Conservation (phyloP, 2,113 vertebrate genomes). For the Erythrocercus mccallii region DNA sequence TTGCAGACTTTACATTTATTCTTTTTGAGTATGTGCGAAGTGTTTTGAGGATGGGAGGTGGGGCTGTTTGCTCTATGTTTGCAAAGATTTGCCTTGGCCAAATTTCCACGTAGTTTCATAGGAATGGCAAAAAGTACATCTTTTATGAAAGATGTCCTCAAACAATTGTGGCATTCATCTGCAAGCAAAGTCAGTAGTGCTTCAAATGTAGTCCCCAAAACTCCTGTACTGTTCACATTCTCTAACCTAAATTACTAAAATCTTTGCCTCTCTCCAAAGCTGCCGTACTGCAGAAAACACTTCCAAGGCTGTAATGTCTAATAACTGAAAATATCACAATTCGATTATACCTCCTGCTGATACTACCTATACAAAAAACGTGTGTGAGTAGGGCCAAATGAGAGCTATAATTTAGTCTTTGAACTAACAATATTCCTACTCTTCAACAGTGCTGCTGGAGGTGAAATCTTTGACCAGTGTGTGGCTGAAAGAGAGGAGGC, state of each 20-base stretch:
- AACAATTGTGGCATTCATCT: neutral
- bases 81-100: neutral
- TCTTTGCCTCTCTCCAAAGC: neutral
- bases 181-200: neutral
- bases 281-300: neutral
- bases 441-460: constrained; percentile 86
- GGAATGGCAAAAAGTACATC: neutral
- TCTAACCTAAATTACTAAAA: neutral
- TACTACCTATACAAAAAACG: neutral
- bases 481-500: constrained; percentile 90
- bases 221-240: neutral
- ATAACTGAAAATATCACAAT: neutral
- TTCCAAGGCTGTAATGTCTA: neutral
- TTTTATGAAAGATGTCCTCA: neutral
- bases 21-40: neutral
- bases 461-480: constrained; percentile 94
- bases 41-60: neutral
- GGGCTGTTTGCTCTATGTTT: neutral
- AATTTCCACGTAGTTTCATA: neutral
- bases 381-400: neutral
- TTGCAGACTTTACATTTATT: neutral
- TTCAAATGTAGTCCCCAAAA: neutral
- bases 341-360: neutral
- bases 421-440: neutral
- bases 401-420: neutral